Base-by-base conservation (phyloP, 1,140 invertebrate species). In the Ceratoteleas bidentatus region DNA sequence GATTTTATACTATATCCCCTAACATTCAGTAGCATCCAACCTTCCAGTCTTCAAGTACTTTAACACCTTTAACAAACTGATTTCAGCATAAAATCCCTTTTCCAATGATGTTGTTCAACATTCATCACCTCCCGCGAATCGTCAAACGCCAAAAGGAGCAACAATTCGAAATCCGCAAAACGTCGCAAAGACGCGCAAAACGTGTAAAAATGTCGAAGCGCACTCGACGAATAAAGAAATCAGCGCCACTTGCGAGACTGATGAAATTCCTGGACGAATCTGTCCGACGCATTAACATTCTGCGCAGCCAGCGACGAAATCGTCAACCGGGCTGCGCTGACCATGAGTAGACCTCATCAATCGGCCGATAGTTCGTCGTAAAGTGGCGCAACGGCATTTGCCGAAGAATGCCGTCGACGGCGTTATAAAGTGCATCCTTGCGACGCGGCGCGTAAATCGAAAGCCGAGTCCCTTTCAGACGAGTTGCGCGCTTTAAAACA, bases 371-470 rank as follows among this genome's bases (percentile, higher is more conserved):
- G 66, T 72, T 33, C 49, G 32, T 68, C 54, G 49, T 76, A 66
- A 76, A 81, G 58, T 58, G 52, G 34, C 47, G 57, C 52, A 75
- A 72, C 50, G 61, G 36, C 16, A 68, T 77, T 73, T 57, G 50
- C 49, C 54, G 54, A 68, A 72, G 79, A 73, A 82, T 82, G 61
- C 57, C 64, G 74, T 82, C 57, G 34, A 49, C 60, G 49, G 13
- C 7, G 62, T 82, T 82, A 73, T 76, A 82, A 57, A 57, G 65
- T 54, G 60, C 40, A 75, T 75, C 60, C 49, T 56, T 53, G 33
- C 15, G 32, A 15, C 13, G 40, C 24, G 36, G 10, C 3, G 38
- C 58, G 62, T 68, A 61, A 77, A 77, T 77, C 74, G 74, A 62
- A 62, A 58, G 38, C 16, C 65, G 33, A 62, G 64, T 61, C 43